Conservation (phyloP, 2,113 vertebrate species). For the Pachypanchax playfairii region DNA sequence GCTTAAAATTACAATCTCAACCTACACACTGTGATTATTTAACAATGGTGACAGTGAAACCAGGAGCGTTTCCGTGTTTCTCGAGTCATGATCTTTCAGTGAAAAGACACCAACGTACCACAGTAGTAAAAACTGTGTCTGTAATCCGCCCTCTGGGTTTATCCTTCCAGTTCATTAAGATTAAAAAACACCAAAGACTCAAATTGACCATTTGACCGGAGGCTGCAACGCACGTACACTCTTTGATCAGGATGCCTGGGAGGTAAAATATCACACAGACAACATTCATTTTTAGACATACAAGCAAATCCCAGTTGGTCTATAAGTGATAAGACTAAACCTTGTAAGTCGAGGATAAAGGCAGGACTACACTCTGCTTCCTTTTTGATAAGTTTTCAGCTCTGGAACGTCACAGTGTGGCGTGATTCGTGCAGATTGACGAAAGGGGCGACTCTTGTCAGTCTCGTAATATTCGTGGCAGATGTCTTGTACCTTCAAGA, state of each 20-base stretch:
- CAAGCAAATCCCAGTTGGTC: slow-evolving; percentile 37
- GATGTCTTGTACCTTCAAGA: slow-evolving; percentile 19
- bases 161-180: slow-evolving; percentile 31
- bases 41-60: too few species aligned
- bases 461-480: slow-evolving; percentile 8
- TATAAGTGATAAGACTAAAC: slow-evolving; percentile 39
- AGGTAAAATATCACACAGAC: slow-evolving; percentile 38
- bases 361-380: slow-evolving; percentile 9
- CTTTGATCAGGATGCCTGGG: slow-evolving; percentile 14
- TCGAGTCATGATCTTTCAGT: too few species aligned
- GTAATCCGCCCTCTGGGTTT: slow-evolving; percentile 23
- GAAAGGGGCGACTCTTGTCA: slow-evolving; percentile 18
- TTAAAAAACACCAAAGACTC: slow-evolving; percentile 13
- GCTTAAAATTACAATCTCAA: too few species aligned
- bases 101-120: not conserved
- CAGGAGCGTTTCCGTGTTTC: too few species aligned
- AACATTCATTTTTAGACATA: slow-evolving; percentile 31
- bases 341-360: slow-evolving; percentile 44
- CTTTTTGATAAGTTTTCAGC: slow-evolving; percentile 19
- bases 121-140: slow-evolving; percentile 4
- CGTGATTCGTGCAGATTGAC: slow-evolving; percentile 16
- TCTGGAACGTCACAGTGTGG: slow-evolving; percentile 3
- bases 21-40: too few species aligned
- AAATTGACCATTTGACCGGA: slow-evolving; percentile 16
- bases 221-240: not conserved